Evolutionary conservation across 1,140 invertebrate species (phyloP).

Genomic region (Drosophila nikananu): DNA sequence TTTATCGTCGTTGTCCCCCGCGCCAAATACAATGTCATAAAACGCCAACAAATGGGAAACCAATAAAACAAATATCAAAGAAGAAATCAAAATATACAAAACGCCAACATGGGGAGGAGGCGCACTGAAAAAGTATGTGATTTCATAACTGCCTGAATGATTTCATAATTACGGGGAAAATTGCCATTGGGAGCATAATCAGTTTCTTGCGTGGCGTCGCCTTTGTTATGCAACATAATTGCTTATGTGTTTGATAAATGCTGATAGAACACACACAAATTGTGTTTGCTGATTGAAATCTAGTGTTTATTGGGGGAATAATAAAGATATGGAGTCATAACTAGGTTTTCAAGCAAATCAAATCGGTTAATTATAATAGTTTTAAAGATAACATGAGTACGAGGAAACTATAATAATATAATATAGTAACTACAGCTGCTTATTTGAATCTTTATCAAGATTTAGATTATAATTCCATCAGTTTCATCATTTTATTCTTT

Average conservation of each 20-base stretch:
- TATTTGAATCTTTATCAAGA: background rate
- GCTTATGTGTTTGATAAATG: constrained; percentile 7
- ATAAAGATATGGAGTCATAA: background rate
- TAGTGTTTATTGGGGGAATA: background rate
- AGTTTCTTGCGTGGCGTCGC: constrained; percentile 10
- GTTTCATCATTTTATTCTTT: background rate
- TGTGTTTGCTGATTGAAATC: constrained; percentile 6
- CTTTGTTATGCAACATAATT: constrained; percentile 26
- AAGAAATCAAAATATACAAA: constrained; percentile 51
- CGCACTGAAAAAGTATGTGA: constrained; percentile 53
- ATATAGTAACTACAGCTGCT: background rate
- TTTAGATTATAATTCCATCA: no score
- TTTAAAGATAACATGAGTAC: background rate
- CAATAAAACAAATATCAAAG: constrained; percentile 76
- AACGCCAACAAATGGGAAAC: constrained; percentile 64
- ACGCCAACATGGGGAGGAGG: constrained; percentile 16
- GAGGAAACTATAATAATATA: background rate
- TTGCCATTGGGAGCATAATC: constrained; percentile 19
- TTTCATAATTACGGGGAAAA: constrained; percentile 44
- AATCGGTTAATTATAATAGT: background rate
- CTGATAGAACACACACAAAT: constrained; percentile 8
- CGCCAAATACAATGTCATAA: constrained; percentile 51
- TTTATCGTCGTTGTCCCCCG: constrained; percentile 46
- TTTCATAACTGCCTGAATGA: constrained; percentile 31
- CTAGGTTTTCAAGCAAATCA: background rate